Evolutionary conservation across 1,140 invertebrate species (phyloP).

Genomic region (Drosophila busckii): DNA sequence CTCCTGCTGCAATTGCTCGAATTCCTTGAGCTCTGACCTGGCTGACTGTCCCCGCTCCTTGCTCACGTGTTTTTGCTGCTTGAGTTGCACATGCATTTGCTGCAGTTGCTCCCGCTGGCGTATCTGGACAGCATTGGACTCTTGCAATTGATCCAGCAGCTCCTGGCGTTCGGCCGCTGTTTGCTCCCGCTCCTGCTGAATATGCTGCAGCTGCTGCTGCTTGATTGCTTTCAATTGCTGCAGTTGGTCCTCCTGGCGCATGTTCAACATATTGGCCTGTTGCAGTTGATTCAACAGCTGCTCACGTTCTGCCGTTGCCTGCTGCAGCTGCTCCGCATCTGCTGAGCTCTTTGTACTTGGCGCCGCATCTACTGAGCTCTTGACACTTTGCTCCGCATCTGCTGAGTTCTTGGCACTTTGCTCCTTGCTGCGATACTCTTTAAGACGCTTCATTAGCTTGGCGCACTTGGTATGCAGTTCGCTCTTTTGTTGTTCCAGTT

Average conservation of each 20-base stretch:
- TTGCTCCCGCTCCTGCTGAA: too few relatives aligned
- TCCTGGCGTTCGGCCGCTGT: too few relatives aligned
- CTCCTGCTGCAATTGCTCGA: constrained; percentile 46
- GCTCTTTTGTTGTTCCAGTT: constrained; percentile 81
- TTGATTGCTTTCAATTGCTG: constrained; percentile 81
- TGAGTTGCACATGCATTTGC: neutral
- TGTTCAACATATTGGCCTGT: constrained; percentile 85
- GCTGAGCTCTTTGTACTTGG: constrained; percentile 82
- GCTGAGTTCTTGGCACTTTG: constrained; percentile 13
- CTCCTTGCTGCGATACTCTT: constrained; percentile 84
- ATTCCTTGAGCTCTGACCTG: too few relatives aligned
- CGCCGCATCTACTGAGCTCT: constrained; percentile 84
- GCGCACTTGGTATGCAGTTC: constrained; percentile 83
- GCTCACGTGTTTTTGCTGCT: too few relatives aligned
- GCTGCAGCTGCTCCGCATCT: constrained; percentile 81
- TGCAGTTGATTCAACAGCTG: constrained; percentile 84
- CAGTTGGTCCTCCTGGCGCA: constrained; percentile 83
- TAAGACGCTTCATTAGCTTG: constrained; percentile 87
- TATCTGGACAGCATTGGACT: too few relatives aligned
- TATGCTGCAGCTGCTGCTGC: constrained; percentile 80
- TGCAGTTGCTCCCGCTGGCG: constrained; percentile 1
- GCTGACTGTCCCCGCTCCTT: too few relatives aligned
- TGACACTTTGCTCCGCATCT: constrained; percentile 70
- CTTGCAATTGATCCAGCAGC: too few relatives aligned
- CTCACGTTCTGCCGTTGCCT: constrained; percentile 84